A percentile compares a stretch with the other conserved stretches of the same genome.
These are phyloP conservation scores for Cavia porcellus DNA, from an alignment of 2,113 vertebrate genomes.

Conservation along the genomic window DNA sequence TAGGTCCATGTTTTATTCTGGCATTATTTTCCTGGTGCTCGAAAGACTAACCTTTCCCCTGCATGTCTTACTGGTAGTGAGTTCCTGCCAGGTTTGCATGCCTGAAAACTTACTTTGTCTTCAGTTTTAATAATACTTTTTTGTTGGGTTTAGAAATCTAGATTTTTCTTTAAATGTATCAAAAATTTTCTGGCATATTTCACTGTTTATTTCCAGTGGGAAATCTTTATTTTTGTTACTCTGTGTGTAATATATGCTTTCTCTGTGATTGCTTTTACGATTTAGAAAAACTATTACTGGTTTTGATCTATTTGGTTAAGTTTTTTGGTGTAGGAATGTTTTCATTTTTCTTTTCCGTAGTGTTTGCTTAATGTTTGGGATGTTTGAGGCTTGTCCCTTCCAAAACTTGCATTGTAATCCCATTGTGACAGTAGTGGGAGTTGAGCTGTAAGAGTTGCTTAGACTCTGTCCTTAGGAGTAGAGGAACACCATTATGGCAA, in stretches of 20 bases:
- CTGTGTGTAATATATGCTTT: not conserved
- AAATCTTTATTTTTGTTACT: not conserved
- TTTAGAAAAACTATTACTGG: not conserved
- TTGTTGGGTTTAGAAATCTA: not conserved
- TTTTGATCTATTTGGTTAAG: not conserved
- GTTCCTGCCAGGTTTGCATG: not conserved
- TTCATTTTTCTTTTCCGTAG: slow-evolving; percentile 13
- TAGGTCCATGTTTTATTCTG: not conserved
- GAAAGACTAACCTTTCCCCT: not conserved
- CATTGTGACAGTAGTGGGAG: not conserved
- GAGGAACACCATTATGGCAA: not conserved
- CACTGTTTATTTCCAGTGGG: not conserved
- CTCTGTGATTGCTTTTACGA: not conserved
- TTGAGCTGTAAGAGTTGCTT: not conserved
- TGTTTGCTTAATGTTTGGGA: not conserved
- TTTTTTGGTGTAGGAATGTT: not conserved
- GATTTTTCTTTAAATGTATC: not conserved
- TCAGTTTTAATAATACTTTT: not conserved
- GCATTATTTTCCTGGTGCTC: not conserved
- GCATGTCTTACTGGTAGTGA: not conserved
- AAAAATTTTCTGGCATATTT: not conserved
- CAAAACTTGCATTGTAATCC: not conserved
- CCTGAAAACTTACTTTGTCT: not conserved
- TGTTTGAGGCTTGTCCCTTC: not conserved
- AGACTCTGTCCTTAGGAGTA: not conserved